A percentile compares a stretch with the other conserved stretches of the same genome.
Evolutionary conservation across 2,113 vertebrate genomes (phyloP).

Genomic region (Dasyornis broadbenti): DNA sequence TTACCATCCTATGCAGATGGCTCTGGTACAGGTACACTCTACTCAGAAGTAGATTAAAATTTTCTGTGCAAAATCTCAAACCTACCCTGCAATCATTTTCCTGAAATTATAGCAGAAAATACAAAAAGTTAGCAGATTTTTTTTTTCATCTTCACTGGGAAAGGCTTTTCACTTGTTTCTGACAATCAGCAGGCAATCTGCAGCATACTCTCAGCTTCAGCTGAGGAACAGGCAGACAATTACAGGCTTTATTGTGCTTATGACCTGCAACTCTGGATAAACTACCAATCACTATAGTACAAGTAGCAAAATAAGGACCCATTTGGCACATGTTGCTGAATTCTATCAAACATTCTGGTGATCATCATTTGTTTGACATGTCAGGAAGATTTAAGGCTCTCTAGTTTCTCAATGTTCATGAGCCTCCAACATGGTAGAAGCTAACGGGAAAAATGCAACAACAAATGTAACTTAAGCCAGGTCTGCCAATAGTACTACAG

Average conservation of each 20-base stretch:
- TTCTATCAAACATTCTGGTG: not conserved
- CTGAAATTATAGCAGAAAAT: not conserved
- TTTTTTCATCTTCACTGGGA: not conserved
- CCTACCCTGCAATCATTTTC: not conserved
- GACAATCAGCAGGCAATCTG: not conserved
- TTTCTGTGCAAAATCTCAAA: not conserved
- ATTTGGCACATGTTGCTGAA: not conserved
- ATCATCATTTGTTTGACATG: not conserved
- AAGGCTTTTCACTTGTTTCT: not conserved
- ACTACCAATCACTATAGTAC: not conserved
- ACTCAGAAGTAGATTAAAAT: not conserved
- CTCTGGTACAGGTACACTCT: not conserved
- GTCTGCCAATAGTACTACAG: not conserved
- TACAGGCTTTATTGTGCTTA: not conserved
- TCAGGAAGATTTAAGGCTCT: not conserved
- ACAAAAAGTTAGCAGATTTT: not conserved
- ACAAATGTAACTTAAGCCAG: not conserved
- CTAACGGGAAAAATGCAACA: not conserved
- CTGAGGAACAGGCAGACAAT: not conserved
- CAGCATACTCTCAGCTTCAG: not conserved
- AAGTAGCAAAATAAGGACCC: not conserved
- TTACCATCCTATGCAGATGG: not conserved
- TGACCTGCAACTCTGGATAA: not conserved
- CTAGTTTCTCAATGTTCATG: not conserved
- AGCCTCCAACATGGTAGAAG: not conserved